Percentiles rank a stretch among this genome's conserved stretches.
These are phyloP conservation scores for Macquaria ambigua DNA, from an alignment of 2,113 vertebrate genomes.

Conservation along the genomic window DNA sequence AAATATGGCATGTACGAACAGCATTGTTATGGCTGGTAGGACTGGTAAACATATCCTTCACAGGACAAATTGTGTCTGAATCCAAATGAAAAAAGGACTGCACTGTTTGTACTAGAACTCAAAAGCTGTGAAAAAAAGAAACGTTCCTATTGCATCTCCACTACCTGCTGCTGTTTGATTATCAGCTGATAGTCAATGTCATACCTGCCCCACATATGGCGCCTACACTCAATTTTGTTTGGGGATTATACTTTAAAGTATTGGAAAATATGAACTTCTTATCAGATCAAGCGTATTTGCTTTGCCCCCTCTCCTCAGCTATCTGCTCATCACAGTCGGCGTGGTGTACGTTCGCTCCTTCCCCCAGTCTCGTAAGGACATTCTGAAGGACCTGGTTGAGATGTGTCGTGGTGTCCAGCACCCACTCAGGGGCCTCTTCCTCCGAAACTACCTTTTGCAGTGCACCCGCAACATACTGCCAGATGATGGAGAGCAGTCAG, in stretches of 20 bases:
- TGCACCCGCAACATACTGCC: constrained; percentile 98
- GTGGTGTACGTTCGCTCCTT: constrained; percentile 99
- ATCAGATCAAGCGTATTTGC: background rate
- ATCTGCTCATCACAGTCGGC: constrained; percentile 97
- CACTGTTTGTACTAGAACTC: too few relatives aligned
- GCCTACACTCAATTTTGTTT: background rate
- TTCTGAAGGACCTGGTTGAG: constrained; percentile 98
- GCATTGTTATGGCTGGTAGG: too few relatives aligned
- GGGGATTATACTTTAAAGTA: background rate
- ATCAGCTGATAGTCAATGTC: too few relatives aligned
- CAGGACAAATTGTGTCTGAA: too few relatives aligned
- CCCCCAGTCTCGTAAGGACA: constrained; percentile 99
- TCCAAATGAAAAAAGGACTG: too few relatives aligned
- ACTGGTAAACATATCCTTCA: too few relatives aligned
- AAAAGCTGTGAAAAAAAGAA: too few relatives aligned
- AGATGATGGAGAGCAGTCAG: constrained; percentile 95
- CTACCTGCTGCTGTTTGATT: too few relatives aligned
- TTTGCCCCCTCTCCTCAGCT: constrained; percentile 80
- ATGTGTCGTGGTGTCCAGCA: constrained; percentile 99
- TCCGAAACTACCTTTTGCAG: constrained; percentile 97
- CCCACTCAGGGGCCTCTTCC: constrained; percentile 95
- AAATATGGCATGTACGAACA: too few relatives aligned
- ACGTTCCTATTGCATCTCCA: too few relatives aligned
- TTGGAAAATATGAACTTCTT: background rate
- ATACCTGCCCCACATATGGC: too few relatives aligned